Conservation (phyloP, 2,797 vertebrate species). For the Schizopygopsis malacanthus region DNA sequence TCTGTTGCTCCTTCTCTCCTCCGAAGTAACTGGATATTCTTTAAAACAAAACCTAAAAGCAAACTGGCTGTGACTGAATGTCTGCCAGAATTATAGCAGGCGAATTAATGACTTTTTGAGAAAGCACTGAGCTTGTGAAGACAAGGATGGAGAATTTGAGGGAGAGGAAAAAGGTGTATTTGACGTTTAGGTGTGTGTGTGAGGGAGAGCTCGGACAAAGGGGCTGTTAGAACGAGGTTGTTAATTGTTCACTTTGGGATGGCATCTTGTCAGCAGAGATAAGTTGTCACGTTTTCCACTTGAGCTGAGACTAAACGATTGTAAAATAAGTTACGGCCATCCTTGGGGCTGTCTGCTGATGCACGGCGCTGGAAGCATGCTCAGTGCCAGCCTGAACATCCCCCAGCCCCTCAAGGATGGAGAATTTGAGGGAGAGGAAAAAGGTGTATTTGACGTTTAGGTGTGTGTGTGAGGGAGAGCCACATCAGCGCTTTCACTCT, state of each 20-base stretch:
- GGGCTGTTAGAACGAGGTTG: conserved; percentile 87
- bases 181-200: conserved; percentile 28
- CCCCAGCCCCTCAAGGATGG: conserved; percentile 31
- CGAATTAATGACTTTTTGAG: conserved; percentile 8
- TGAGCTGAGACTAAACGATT: conserved; percentile 99
- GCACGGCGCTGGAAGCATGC: conserved; percentile 81
- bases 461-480: no score
- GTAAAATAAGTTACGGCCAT: conserved; percentile 99
- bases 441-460: no score
- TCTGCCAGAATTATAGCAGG: conserved; percentile 20
- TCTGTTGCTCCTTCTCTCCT: neutral
- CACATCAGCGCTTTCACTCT: conserved; percentile 47
- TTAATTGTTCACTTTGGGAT: conserved; percentile 93
- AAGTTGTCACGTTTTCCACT: conserved; percentile 99
- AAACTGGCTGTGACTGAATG: neutral
- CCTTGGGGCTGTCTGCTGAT: conserved; percentile 92
- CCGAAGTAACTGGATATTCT: neutral
- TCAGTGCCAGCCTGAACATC: conserved; percentile 68
- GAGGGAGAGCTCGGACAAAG: conserved; percentile 78
- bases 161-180: neutral
- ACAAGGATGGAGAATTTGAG: conserved; percentile 6
- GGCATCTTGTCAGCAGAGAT: conserved; percentile 97
- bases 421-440: no score
- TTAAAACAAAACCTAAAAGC: neutral
- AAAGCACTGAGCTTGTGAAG: conserved; percentile 5